These are phyloP conservation scores for Mactra quadrangularis DNA, from an alignment of 1,140 invertebrate genomes.

Conservation along the genomic window DNA sequence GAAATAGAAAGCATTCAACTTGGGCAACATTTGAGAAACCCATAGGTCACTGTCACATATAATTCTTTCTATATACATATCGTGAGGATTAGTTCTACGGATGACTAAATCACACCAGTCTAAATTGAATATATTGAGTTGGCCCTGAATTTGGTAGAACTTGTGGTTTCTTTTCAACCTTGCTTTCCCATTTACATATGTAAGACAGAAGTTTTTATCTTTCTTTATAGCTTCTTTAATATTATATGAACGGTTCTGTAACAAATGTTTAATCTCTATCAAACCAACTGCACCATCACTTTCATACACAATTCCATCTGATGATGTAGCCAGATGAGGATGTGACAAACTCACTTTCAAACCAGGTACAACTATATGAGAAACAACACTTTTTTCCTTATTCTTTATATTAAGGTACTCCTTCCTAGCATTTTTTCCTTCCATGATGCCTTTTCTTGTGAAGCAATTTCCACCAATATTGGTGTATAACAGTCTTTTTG, in stretches of 20 bases:
- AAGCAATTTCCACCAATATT: slow-evolving; percentile 16
- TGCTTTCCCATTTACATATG: neutral
- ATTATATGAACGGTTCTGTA: slow-evolving; percentile 4
- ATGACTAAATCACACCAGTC: slow-evolving; percentile 36
- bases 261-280: slow-evolving; percentile 33
- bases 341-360: neutral
- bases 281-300: neutral
- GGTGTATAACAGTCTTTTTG: neutral
- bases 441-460: neutral
- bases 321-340: neutral
- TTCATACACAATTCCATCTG: slow-evolving; percentile 6
- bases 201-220: slow-evolving; percentile 18
- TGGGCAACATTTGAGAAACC: slow-evolving; percentile 21
- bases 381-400: neutral
- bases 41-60: neutral
- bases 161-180: slow-evolving; percentile 18
- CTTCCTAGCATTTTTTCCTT: slow-evolving; percentile 19
- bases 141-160: slow-evolving; percentile 36
- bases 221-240: slow-evolving; percentile 8
- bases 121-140: slow-evolving; percentile 28
- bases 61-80: slow-evolving; percentile 21
- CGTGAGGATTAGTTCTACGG: slow-evolving; percentile 16
- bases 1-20: slow-evolving; percentile 15
- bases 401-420: slow-evolving; percentile 17
- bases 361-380: neutral